Conservation (phyloP, 2,113 vertebrate species). For the Antigone vipio region DNA sequence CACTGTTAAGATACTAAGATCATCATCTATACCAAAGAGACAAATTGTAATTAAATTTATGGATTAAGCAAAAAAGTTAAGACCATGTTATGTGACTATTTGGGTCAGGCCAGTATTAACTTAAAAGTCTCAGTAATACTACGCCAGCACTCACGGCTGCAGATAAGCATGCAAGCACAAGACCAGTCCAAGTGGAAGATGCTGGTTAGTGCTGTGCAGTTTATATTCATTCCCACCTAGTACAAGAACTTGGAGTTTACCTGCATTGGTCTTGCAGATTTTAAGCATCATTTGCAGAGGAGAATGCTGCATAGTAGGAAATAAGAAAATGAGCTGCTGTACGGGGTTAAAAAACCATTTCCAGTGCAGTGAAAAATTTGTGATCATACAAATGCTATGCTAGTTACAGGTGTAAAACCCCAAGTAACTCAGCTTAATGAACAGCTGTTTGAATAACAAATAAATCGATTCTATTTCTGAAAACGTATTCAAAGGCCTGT, state of each 20-base stretch:
- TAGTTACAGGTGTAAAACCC: neutral
- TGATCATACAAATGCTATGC: neutral
- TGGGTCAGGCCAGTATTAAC: neutral
- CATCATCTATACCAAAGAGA: neutral
- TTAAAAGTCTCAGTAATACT: neutral
- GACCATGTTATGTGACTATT: neutral
- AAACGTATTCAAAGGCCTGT: neutral
- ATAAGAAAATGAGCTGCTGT: neutral
- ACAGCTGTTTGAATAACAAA: neutral
- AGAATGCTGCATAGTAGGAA: neutral
- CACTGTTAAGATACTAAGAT: neutral
- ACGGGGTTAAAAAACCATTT: neutral
- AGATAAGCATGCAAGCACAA: accelerated
- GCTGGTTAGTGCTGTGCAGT: neutral
- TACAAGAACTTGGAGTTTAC: neutral
- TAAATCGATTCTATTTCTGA: neutral
- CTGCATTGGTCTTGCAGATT: neutral
- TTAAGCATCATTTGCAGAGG: neutral
- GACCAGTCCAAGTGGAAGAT: neutral
- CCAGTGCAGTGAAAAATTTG: neutral
- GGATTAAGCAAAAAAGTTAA: neutral
- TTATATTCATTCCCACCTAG: neutral
- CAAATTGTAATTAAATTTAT: neutral
- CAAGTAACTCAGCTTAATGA: neutral
- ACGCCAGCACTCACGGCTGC: neutral